Conservation (phyloP, 2,888 invertebrate species). For the Drosophila basisetae region DNA sequence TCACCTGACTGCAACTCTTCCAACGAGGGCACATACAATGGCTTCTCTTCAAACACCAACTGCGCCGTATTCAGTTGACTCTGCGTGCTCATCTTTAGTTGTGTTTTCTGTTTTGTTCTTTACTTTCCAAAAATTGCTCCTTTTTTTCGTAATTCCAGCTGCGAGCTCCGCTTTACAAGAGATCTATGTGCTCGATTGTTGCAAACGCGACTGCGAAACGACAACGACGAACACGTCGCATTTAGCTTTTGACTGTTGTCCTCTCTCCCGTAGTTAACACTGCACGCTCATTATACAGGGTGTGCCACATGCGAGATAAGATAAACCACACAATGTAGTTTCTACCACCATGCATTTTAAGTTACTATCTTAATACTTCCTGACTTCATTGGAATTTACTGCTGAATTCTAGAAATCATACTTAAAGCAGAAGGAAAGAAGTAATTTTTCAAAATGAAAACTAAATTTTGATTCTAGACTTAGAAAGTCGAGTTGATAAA, state of each 20-base stretch:
- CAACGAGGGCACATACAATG: conserved; percentile 87
- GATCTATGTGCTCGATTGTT: conserved; percentile 59
- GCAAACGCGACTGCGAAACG: conserved; percentile 62
- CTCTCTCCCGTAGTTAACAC: conserved; percentile 69
- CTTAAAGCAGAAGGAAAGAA: not conserved
- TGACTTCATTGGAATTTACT: conserved; percentile 25
- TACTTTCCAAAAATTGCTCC: conserved; percentile 2
- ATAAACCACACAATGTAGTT: conserved; percentile 54
- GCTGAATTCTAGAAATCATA: not conserved
- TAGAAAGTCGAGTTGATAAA: not conserved
- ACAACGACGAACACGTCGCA: conserved; percentile 22
- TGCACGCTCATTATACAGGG: conserved; percentile 65
- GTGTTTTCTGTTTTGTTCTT: conserved; percentile 6
- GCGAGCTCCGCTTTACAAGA: conserved; percentile 2
- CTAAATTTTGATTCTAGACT: too few relatives aligned
- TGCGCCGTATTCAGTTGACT: conserved; percentile 74
- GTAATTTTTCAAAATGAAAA: not conserved
- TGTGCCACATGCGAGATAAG: conserved; percentile 61
- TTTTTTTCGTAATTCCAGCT: not conserved
- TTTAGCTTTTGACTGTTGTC: conserved; percentile 36
- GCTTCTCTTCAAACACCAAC: conserved; percentile 87
- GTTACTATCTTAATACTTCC: conserved; percentile 37
- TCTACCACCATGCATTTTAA: conserved; percentile 17
- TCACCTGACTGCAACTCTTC: conserved; percentile 88
- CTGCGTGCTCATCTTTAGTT: conserved; percentile 62